Conservation (phyloP, 2,113 vertebrate species). For the Scalopus aquaticus region DNA sequence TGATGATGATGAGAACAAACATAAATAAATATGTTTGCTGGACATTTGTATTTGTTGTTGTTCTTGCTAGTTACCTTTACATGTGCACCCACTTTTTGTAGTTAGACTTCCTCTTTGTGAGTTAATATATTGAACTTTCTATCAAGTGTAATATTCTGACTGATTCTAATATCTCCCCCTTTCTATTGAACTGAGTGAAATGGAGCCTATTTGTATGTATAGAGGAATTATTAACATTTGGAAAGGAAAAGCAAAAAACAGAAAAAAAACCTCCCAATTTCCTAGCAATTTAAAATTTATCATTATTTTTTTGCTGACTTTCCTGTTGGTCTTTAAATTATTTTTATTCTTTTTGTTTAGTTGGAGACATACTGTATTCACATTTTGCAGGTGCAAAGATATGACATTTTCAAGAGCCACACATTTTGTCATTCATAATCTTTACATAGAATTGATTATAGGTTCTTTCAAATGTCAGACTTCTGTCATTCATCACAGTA, state of each 20-base stretch:
- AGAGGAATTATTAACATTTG: background rate
- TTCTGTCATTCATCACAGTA: background rate
- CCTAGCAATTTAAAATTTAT: too few species aligned
- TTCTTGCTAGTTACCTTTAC: background rate
- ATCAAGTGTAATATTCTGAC: background rate
- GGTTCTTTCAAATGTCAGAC: background rate
- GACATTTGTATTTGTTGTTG: background rate
- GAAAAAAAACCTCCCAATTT: background rate
- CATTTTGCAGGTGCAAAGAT: background rate
- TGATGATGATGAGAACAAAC: background rate
- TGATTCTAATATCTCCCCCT: background rate
- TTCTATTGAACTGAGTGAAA: background rate
- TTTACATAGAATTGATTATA: background rate
- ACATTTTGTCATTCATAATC: background rate
- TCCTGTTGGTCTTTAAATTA: background rate
- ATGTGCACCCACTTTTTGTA: background rate
- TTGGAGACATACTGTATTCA: background rate
- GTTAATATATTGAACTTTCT: background rate
- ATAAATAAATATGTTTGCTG: background rate
- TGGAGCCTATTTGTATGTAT: background rate
- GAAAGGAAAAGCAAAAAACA: background rate
- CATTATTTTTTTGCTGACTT: background rate
- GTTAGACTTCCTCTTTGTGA: background rate
- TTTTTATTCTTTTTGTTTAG: background rate
- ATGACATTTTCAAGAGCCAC: background rate